These are phyloP conservation scores for Neodon shergylaensis DNA, from an alignment of 2,113 vertebrate genomes.

Conservation along the genomic window DNA sequence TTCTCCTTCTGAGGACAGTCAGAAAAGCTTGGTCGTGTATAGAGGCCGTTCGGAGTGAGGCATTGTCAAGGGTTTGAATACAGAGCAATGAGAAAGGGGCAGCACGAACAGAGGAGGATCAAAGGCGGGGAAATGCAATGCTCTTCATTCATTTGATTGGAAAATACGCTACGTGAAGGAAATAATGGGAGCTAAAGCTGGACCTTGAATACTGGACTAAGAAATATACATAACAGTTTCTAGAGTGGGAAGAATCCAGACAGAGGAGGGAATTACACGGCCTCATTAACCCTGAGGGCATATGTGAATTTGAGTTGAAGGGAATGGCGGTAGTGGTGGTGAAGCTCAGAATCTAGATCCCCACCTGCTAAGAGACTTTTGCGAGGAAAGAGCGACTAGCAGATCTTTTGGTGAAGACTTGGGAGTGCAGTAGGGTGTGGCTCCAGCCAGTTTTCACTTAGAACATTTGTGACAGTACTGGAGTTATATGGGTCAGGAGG, in stretches of 20 bases:
- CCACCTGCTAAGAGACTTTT: neutral
- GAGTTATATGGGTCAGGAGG: neutral
- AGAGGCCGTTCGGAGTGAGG: neutral
- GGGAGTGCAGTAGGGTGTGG: neutral
- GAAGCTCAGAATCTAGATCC: slow-evolving; percentile 32
- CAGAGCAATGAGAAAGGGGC: neutral
- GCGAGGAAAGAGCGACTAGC: neutral
- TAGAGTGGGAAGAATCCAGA: neutral
- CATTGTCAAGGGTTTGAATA: slow-evolving; percentile 10
- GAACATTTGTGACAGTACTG: neutral
- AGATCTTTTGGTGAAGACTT: neutral
- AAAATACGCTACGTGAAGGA: neutral
- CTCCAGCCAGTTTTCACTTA: neutral
- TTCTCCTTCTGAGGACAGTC: neutral
- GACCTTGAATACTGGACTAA: neutral
- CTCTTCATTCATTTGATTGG: neutral
- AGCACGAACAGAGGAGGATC: neutral
- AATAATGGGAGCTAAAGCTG: neutral
- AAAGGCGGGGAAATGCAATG: neutral
- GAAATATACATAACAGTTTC: neutral
- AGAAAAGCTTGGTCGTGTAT: neutral
- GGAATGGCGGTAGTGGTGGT: neutral
- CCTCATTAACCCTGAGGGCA: neutral
- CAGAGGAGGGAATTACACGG: neutral
- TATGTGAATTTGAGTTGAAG: neutral